Conservation (phyloP, 2,113 vertebrate species). For the Piaya cayana region DNA sequence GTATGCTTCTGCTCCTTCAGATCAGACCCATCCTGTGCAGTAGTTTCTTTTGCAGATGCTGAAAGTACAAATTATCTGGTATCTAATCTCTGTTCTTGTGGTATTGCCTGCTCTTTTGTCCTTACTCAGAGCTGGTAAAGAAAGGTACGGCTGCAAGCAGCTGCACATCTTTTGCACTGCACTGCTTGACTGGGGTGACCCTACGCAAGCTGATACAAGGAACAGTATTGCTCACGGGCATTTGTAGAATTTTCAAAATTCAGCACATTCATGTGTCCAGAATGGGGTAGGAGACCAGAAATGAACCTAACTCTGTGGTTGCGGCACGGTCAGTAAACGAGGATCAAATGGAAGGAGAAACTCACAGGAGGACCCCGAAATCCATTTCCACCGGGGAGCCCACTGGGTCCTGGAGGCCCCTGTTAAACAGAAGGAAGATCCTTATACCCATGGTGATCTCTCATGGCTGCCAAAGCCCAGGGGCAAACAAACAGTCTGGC, state of each 20-base stretch:
- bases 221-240: fast-evolving
- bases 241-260: not conserved
- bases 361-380: conserved; percentile 88
- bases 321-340: not conserved
- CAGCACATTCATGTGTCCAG: not conserved
- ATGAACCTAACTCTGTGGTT: not conserved
- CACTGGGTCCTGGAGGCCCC: conserved; percentile 92
- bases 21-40: not conserved
- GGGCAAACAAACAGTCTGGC: not conserved
- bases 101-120: not conserved
- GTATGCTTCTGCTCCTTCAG: not conserved
- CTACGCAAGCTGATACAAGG: not conserved
- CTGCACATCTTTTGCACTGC: not conserved
- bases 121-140: not conserved
- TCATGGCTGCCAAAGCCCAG: not conserved
- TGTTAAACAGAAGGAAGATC: conserved; percentile 55
- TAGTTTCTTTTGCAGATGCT: not conserved
- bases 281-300: not conserved
- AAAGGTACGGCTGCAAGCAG: not conserved
- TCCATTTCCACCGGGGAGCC: conserved; percentile 86
- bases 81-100: not conserved
- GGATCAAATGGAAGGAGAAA: not conserved
- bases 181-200: not conserved
- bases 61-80: not conserved
- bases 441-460: not conserved